Conservation (phyloP, 2,888 invertebrate genomes). For the Tortricodes alternella region DNA sequence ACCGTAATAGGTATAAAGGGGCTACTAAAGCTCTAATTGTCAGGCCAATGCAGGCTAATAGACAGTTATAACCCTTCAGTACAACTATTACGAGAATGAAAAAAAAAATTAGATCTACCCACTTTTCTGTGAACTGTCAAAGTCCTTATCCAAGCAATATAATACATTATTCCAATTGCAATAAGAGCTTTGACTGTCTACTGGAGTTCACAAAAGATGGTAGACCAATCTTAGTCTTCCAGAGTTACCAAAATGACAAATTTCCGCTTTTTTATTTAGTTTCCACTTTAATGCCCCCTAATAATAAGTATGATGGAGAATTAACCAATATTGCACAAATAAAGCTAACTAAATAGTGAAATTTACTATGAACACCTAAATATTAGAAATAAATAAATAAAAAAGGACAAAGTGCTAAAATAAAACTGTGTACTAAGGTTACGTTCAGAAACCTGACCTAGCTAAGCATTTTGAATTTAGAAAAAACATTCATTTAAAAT, state of each 20-base stretch:
- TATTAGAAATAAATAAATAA: conserved; percentile 36
- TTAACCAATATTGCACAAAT: not conserved
- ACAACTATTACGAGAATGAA: too few species aligned
- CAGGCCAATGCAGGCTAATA: not conserved
- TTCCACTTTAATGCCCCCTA: not conserved
- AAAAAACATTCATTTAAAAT: conserved; percentile 34
- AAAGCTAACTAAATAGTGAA: conserved; percentile 30
- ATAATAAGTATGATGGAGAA: not conserved
- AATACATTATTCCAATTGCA: too few species aligned
- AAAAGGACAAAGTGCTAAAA: conserved; percentile 35
- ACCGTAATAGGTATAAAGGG: not conserved
- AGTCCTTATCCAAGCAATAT: too few species aligned
- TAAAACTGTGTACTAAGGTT: conserved; percentile 53
- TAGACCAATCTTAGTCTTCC: too few species aligned
- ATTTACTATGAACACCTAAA: conserved; percentile 20
- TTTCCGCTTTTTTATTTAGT: too few species aligned
- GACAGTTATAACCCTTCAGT: too few species aligned
- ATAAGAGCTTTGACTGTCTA: too few species aligned
- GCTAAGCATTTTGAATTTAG: conserved; percentile 38
- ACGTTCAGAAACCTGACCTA: conserved; percentile 79
- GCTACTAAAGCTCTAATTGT: not conserved
- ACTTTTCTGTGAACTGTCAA: too few species aligned
- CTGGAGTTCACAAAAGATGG: too few species aligned
- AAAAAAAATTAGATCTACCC: too few species aligned
- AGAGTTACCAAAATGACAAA: too few species aligned